These are phyloP conservation scores for Pavo muticus DNA, from an alignment of 2,113 vertebrate genomes.

Conservation along the genomic window DNA sequence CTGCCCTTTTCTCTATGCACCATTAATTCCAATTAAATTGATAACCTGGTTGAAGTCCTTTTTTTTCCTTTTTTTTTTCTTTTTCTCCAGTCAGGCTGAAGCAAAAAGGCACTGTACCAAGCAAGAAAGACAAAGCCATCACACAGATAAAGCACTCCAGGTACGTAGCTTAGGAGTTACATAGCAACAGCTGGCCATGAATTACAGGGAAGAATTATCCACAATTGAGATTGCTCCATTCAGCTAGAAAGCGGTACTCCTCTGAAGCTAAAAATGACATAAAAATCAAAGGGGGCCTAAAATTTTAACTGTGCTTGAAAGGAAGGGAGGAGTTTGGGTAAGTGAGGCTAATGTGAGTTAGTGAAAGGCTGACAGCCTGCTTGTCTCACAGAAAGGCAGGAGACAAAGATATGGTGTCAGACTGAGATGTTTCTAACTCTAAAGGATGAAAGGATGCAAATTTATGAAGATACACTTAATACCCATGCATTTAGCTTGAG, in stretches of 20 bases:
- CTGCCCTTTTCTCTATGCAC: neutral
- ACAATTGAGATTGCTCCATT: neutral
- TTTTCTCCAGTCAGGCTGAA: neutral
- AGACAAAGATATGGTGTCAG: constrained; percentile 2
- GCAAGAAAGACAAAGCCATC: constrained; percentile 6
- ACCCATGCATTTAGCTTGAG: neutral
- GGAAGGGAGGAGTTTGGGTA: constrained; percentile 12
- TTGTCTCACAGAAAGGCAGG: neutral
- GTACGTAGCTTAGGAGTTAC: neutral
- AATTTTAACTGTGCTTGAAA: constrained; percentile 22
- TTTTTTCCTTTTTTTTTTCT: no score
- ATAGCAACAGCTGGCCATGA: constrained; percentile 12
- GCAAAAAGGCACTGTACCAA: neutral
- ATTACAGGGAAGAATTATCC: constrained; percentile 45
- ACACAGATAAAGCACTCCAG: neutral
- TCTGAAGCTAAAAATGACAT: constrained; percentile 14
- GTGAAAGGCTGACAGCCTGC: neutral
- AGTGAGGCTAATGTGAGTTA: constrained; percentile 10
- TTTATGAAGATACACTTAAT: constrained; percentile 42
- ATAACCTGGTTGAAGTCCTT: neutral
- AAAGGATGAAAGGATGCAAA: constrained; percentile 39
- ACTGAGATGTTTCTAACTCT: neutral
- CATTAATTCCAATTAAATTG: constrained; percentile 4
- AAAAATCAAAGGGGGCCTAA: constrained; percentile 20
- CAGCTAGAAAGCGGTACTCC: neutral